Evolutionary conservation across 2,888 invertebrate species (phyloP), one percentile per base, ranked within the genome.

Genomic region (Rhagium mordax): DNA sequence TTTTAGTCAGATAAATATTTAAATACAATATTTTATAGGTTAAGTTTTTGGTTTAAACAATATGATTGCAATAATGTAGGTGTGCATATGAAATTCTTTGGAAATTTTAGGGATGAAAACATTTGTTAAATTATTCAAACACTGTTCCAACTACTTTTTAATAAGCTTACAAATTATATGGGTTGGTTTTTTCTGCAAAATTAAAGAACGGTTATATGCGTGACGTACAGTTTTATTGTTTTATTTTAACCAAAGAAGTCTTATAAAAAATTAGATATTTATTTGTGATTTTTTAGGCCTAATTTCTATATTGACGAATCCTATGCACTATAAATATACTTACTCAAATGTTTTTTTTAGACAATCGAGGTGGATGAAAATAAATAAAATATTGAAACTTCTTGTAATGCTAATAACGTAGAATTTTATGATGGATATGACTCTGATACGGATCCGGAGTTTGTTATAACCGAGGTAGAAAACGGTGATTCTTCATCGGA

Each of bases 361-460:
- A 8, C 29, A 8, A 33, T 8, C 4, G 29, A 33, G 29, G 29
- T 33, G 61, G 61, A 33, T 41, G 21, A 47, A 61, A 47, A 61
- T 61, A 61, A 13, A 61, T 10, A 16, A 61, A 61, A 47, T 61
- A 21, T 21, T 24, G 21, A 66, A 66, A 57, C 21, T 55, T 41
- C 33, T 33, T 66, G 41, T 41, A 55, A 66, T 41, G 15, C 33
- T 41, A 66, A 55, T 66, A 33, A 20, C 27, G 33, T 53, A 55
- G 15, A 55, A 33, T 57, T 66, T 55, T 55, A 47, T 55, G 66
- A 57, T 49, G 49, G 64, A 64, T 64, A 64, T 64, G 64, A 64
- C 47, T 75, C 69, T 60, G 48, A 69, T 69, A 71, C 69, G 66
- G 77, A 73, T 69, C 64, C 70, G 7, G 64, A 53, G 55, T 70